These are phyloP conservation scores for Hyperopisus bebe DNA, from an alignment of 2,113 vertebrate genomes.

Conservation along the genomic window DNA sequence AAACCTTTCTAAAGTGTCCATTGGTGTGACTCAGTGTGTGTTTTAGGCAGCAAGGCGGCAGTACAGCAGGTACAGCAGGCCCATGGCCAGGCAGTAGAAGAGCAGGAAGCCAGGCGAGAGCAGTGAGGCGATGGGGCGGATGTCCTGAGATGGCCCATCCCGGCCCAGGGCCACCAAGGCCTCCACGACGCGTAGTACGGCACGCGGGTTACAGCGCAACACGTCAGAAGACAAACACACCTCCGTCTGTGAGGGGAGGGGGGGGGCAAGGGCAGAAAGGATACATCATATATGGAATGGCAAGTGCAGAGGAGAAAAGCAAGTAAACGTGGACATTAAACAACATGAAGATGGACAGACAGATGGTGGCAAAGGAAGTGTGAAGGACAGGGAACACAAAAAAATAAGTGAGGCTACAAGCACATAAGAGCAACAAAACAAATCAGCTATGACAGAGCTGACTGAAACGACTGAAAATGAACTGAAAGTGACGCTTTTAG, in stretches of 20 bases:
- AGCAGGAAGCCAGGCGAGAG: constrained; percentile 72
- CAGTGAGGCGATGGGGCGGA: constrained; percentile 47
- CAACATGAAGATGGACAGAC: background rate
- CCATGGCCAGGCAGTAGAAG: constrained; percentile 74
- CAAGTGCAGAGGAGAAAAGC: background rate
- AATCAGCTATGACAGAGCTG: background rate
- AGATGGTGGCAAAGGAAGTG: background rate
- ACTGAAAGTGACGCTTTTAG: background rate
- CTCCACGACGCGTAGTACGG: constrained; percentile 63
- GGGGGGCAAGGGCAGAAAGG: constrained; percentile 7
- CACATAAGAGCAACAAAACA: constrained; percentile 9
- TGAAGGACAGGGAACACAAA: background rate
- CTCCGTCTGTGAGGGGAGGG: constrained; percentile 54
- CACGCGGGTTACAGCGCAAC: constrained; percentile 66
- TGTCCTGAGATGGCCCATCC: constrained; percentile 31
- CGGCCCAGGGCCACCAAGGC: constrained; percentile 54
- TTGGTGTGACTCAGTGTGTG: background rate
- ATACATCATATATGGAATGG: background rate
- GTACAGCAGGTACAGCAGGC: constrained; percentile 68
- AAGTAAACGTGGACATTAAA: background rate
- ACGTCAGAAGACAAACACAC: constrained; percentile 73
- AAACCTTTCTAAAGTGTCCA: background rate
- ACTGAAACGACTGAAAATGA: background rate
- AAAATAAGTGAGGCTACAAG: constrained; percentile 17
- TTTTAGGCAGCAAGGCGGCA: constrained; percentile 50